Base-by-base conservation (phyloP, 2,888 invertebrate genomes). In the Papilio gigon region DNA sequence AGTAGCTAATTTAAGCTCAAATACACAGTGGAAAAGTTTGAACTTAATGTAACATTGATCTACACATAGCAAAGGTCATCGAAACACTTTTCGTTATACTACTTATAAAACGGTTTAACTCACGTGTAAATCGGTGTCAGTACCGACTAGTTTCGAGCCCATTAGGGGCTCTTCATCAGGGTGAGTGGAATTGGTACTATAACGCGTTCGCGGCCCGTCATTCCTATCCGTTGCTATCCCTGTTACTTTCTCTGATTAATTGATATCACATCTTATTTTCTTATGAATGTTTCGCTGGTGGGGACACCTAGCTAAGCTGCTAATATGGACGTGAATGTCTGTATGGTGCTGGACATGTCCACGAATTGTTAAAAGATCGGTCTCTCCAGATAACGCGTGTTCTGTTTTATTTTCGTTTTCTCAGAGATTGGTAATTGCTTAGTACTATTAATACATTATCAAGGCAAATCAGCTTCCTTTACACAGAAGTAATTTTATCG, bases 21-120 rank as follows among this genome's bases (percentile, higher is more conserved):
- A 76, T 75, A 73, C 78, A 80, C n/a, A 20, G 22, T 82, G 81
- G 84, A 83, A 83, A 85, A 84, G 81, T 82, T 78, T 80, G 77
- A 74, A 71, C 71, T 74, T 72, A 74, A 47, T 76, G 37, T n/a
- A 59, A 60, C n/a, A 27, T 14, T 17, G 14, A 14, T 22, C 62
- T 1, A 35, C 1, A 35, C 33, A 35, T 35, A 35, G 53, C 33
- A 37, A 53, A 64, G 64, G 44, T 65, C 17, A 50, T n/a, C n/a
- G n/a, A n/a, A n/a, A n/a, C n/a, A n/a, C n/a, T 11, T 25, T 25
- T 25, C 8, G 27, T 53, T 25, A n/a, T n/a, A n/a, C n/a, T n/a
- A n/a, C n/a, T n/a, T n/a, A n/a, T n/a, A n/a, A n/a, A n/a, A n/a
- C n/a, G n/a, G n/a, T n/a, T n/a, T n/a, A n/a, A n/a, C n/a, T n/a